Conservation (phyloP, 2,113 vertebrate genomes). For the Pangasianodon hypophthalmus region DNA sequence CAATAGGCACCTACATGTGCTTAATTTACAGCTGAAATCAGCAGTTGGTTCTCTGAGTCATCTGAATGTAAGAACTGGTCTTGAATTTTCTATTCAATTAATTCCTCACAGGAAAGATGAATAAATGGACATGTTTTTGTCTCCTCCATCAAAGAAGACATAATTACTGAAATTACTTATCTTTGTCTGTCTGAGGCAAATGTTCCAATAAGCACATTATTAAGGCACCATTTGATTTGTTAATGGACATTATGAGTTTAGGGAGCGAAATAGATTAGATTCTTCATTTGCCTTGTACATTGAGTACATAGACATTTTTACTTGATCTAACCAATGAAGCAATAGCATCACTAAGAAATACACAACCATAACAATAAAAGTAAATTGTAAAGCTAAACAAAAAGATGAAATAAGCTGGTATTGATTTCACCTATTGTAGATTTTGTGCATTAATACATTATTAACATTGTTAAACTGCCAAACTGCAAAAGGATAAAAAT, state of each 20-base stretch:
- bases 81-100: constrained; percentile 32
- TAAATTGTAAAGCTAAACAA: neutral
- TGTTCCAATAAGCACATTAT: neutral
- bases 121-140: constrained; percentile 10
- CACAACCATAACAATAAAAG: neutral
- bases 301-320: neutral
- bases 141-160: neutral
- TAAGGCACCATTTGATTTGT: neutral
- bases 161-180: neutral
- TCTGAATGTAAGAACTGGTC: constrained; percentile 14
- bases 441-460: neutral
- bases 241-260: neutral
- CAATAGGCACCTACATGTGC: neutral
- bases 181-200: neutral
- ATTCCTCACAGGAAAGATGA: constrained; percentile 21
- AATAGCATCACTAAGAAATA: neutral
- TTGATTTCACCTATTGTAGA: neutral
- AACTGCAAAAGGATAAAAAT: neutral
- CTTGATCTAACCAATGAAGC: neutral
- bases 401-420: neutral
- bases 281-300: neutral
- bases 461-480: neutral
- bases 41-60: neutral
- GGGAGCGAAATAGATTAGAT: neutral
- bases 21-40: constrained; percentile 3